Conservation (phyloP, 2,888 invertebrate species). For the Papilio gigon region DNA sequence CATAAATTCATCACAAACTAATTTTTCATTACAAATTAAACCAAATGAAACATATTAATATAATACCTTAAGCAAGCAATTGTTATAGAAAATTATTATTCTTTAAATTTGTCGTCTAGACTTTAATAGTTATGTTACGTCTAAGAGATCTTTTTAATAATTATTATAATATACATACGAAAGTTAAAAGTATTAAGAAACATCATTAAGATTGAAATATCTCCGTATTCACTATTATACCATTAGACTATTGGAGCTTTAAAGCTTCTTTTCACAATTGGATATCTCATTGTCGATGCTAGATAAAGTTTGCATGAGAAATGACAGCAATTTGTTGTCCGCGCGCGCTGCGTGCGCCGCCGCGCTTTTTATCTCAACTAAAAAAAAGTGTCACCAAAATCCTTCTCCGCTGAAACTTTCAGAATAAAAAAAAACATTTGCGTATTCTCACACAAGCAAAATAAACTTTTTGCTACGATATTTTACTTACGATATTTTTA, state of each 20-base stretch:
- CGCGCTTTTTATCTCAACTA: slow-evolving; percentile 26
- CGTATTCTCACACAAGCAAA: neutral
- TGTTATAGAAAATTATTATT: too few relatives aligned
- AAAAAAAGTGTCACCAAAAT: slow-evolving; percentile 20
- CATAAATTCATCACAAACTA: too few relatives aligned
- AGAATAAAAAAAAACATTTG: neutral
- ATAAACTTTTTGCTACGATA: neutral
- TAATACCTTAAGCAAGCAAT: too few relatives aligned
- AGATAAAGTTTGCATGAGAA: slow-evolving; percentile 40
- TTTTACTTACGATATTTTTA: neutral
- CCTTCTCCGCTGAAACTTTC: neutral
- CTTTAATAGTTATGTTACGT: too few relatives aligned
- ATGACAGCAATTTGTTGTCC: slow-evolving; percentile 33
- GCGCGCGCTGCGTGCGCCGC: slow-evolving; percentile 16
- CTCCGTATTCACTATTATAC: neutral
- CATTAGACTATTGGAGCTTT: too few relatives aligned
- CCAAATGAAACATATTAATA: too few relatives aligned
- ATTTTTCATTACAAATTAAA: too few relatives aligned
- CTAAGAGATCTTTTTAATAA: too few relatives aligned
- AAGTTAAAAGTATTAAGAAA: slow-evolving; percentile 10
- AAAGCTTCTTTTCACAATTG: neutral
- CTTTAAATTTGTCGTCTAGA: too few relatives aligned
- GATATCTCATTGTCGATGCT: slow-evolving; percentile 26
- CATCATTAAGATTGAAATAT: slow-evolving; percentile 4
- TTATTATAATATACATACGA: too few relatives aligned